Conservation (phyloP, 2,113 vertebrate genomes). For the Oreocharis arfaki region DNA sequence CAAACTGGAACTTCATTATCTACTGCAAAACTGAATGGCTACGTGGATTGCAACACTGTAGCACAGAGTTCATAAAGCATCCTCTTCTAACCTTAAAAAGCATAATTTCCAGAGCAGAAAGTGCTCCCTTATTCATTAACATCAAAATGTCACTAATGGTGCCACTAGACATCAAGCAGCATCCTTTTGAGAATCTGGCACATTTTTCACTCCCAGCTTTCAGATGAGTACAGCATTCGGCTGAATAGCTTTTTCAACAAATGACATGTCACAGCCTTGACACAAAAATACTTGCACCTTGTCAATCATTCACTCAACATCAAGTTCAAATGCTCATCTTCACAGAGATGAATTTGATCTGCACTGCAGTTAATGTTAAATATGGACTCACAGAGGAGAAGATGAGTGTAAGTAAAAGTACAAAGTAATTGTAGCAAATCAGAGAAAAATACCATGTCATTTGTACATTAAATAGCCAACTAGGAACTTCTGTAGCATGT, state of each 20-base stretch:
- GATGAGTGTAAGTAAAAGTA: background rate
- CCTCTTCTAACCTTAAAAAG: constrained; percentile 3
- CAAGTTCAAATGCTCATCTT: constrained; percentile 42
- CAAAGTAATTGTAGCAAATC: constrained; percentile 4
- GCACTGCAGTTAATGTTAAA: constrained; percentile 30
- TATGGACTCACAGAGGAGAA: background rate
- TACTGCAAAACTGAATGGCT: background rate
- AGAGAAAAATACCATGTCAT: background rate
- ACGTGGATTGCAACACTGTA: background rate
- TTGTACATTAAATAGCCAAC: background rate
- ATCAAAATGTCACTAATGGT: constrained; percentile 50
- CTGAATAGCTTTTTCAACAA: constrained; percentile 55
- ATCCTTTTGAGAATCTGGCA: constrained; percentile 23
- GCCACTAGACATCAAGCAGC: constrained; percentile 31
- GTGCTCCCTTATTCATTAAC: constrained; percentile 44
- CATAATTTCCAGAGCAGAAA: constrained; percentile 26
- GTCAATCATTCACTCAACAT: constrained; percentile 57
- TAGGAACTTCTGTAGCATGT: background rate
- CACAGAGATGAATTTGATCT: constrained; percentile 28
- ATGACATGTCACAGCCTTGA: constrained; percentile 59
- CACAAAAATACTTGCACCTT: constrained; percentile 55
- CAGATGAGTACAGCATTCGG: constrained; percentile 18
- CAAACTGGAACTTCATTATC: background rate
- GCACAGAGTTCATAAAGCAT: background rate
- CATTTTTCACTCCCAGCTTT: constrained; percentile 8